Conservation (phyloP, 2,797 vertebrate species). For the Acanthis flammea region DNA sequence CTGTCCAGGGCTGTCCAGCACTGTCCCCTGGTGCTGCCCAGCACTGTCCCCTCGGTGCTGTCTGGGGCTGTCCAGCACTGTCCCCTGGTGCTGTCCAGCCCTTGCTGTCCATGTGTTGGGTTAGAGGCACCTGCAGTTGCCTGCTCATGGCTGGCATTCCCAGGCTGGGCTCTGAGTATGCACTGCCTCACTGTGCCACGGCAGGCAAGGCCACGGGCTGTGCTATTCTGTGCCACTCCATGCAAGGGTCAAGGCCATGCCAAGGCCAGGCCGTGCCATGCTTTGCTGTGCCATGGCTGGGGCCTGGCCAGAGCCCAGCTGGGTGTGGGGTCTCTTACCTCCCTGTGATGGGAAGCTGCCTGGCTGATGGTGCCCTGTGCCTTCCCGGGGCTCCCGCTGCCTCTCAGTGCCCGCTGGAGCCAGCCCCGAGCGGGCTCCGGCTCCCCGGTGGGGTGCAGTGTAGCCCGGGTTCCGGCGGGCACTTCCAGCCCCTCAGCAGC, state of each 20-base stretch:
- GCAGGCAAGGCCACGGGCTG: neutral
- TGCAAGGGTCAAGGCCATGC: neutral
- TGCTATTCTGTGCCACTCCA: neutral
- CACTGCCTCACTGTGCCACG: fast-evolving
- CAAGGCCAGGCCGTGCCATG: neutral
- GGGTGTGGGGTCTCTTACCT: fast-evolving
- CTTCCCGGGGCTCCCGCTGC: neutral
- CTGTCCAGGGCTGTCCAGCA: no score
- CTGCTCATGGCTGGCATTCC: neutral
- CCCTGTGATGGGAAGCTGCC: fast-evolving
- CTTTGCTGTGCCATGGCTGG: neutral
- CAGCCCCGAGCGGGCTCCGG: fast-evolving
- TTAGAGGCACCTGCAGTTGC: neutral
- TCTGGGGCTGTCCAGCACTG: neutral
- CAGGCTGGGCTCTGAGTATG: neutral
- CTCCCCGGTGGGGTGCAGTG: fast-evolving
- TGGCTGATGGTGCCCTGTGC: neutral
- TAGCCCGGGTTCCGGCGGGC: fast-evolving
- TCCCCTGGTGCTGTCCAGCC: neutral
- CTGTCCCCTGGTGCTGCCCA: neutral
- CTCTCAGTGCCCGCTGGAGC: fast-evolving
- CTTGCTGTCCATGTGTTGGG: fast-evolving
- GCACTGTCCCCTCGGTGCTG: neutral
- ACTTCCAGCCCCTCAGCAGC: fast-evolving
- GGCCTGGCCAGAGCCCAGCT: fast-evolving